These are phyloP conservation scores for Apamea sordens DNA, from an alignment of 2,888 invertebrate species.

Conservation along the genomic window DNA sequence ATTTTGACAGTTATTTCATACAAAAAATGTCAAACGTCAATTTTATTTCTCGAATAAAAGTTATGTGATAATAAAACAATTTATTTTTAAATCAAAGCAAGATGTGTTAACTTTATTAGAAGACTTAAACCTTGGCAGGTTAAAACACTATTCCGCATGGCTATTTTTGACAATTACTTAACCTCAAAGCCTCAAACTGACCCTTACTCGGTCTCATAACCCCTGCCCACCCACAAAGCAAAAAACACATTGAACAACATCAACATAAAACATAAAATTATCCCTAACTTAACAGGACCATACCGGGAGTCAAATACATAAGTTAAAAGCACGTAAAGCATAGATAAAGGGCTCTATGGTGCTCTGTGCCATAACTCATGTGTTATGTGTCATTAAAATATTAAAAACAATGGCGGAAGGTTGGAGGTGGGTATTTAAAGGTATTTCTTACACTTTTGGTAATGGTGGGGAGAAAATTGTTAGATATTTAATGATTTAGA, in stretches of 20 bases:
- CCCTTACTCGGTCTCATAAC: neutral
- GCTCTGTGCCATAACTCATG: conserved; percentile 64
- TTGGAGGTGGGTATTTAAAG: conserved; percentile 54
- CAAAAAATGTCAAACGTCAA: too few relatives aligned
- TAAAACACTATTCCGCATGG: neutral
- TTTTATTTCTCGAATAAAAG: too few relatives aligned
- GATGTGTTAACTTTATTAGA: too few relatives aligned
- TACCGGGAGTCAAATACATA: conserved; percentile 54
- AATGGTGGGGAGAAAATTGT: conserved; percentile 27
- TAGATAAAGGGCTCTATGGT: conserved; percentile 59
- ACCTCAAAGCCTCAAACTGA: neutral
- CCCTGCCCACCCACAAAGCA: conserved; percentile 51
- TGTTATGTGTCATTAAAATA: conserved; percentile 72
- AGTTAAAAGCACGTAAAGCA: conserved; percentile 49
- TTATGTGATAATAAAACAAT: too few relatives aligned
- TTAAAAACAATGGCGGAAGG: conserved; percentile 66
- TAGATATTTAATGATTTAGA: neutral
- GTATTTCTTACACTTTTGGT: conserved; percentile 54
- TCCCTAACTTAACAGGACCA: conserved; percentile 28
- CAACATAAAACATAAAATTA: conserved; percentile 35
- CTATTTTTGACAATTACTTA: neutral
- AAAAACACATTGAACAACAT: conserved; percentile 19
- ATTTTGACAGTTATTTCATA: too few relatives aligned
- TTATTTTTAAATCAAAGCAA: too few relatives aligned
- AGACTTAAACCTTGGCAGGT: too few relatives aligned